Percentiles rank a stretch among this genome's conserved stretches.
phyloP scores from a whole-genome alignment of 1,140 invertebrate species.

The Halesus radiatus region DNA sequence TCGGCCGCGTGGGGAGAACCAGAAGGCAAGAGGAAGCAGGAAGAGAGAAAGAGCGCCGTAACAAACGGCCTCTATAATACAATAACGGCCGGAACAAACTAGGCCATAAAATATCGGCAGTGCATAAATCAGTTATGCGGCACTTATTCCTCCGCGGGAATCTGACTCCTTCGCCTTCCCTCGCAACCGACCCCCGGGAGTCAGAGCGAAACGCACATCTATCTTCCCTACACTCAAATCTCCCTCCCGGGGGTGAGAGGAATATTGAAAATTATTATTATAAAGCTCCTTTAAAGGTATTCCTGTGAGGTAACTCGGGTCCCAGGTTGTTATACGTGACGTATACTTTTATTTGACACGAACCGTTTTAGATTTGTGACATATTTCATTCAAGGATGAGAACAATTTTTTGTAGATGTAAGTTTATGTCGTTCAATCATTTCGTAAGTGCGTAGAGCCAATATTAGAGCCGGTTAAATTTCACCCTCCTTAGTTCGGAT shows the following conservation, averaged over 20 bases:
- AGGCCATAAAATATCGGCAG: conserved; percentile 73
- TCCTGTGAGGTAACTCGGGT: conserved; percentile 42
- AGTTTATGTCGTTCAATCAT: conserved; percentile 31
- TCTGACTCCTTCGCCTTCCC: conserved; percentile 16
- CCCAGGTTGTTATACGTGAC: background rate
- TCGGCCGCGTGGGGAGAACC: background rate
- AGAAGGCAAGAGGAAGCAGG: background rate
- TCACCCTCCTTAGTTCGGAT: background rate
- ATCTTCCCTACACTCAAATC: conserved; percentile 33
- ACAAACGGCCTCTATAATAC: conserved; percentile 71
- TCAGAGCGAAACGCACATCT: conserved; percentile 18
- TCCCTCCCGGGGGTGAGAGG: conserved; percentile 38
- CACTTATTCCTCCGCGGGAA: conserved; percentile 27
- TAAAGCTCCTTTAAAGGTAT: conserved; percentile 48
- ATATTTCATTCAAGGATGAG: conserved; percentile 50
- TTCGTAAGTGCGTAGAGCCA: conserved; percentile 16
- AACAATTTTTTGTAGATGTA: background rate
- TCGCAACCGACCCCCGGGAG: background rate
- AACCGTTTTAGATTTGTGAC: conserved; percentile 45
- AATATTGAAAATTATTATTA: conserved; percentile 58
- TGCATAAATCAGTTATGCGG: conserved; percentile 69
- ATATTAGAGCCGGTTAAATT: conserved; percentile 17
- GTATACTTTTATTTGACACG: conserved; percentile 51
- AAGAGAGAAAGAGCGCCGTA: conserved; percentile 55
- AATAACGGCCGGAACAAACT: conserved; percentile 74